These are phyloP conservation scores for Elysia chlorotica DNA, from an alignment of 1,140 invertebrate genomes.

Conservation along the genomic window DNA sequence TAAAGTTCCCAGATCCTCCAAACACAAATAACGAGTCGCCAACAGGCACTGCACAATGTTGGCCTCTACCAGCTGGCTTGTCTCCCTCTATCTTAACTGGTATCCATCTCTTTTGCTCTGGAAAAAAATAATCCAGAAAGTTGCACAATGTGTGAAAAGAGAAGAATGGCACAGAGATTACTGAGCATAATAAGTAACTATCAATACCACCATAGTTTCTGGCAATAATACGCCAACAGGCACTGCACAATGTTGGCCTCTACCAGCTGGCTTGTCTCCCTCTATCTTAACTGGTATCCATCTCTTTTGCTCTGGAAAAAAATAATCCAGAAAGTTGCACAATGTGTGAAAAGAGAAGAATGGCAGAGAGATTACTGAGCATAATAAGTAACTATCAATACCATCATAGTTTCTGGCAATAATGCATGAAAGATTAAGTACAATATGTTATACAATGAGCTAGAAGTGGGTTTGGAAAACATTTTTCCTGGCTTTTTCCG, in stretches of 20 bases:
- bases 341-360: neutral
- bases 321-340: neutral
- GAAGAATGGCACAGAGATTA: too few relatives aligned
- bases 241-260: conserved; percentile 50
- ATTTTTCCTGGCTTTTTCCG: too few relatives aligned
- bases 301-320: conserved; percentile 42
- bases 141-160: neutral
- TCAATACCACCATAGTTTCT: too few relatives aligned
- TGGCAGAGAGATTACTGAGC: too few relatives aligned
- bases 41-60: conserved; percentile 44
- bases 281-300: conserved; percentile 47
- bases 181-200: too few relatives aligned
- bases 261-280: conserved; percentile 39
- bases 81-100: conserved; percentile 42
- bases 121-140: conserved; percentile 8
- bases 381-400: too few relatives aligned
- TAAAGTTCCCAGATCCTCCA: conserved; percentile 54
- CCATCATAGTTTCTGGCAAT: too few relatives aligned
- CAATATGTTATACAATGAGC: too few relatives aligned
- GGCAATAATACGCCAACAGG: conserved; percentile 42
- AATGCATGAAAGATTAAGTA: conserved; percentile 43
- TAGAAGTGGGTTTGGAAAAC: too few relatives aligned
- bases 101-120: conserved; percentile 52
- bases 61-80: conserved; percentile 43
- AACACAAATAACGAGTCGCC: conserved; percentile 49